phyloP scores from a whole-genome alignment of 2,113 vertebrate species.

The Collichthys lucidus region DNA sequence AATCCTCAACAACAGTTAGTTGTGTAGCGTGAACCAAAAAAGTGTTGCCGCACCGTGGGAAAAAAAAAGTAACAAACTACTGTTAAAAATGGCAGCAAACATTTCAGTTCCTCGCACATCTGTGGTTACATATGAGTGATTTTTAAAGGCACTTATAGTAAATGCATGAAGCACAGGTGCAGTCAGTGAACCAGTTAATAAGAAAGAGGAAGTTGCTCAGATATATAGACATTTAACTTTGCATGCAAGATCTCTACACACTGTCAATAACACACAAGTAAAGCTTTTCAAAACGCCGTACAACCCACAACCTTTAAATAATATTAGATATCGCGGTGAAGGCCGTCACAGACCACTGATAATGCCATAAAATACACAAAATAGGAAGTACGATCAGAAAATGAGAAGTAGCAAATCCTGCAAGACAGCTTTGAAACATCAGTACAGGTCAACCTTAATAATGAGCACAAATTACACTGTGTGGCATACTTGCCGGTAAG shows the following conservation, averaged over 20 bases:
- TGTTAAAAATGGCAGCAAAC: conserved; percentile 9
- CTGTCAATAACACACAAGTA: neutral
- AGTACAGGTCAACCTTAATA: neutral
- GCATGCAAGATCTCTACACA: neutral
- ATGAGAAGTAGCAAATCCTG: neutral
- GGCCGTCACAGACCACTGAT: neutral
- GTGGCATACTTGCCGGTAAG: no score
- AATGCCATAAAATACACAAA: neutral
- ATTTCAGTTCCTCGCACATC: conserved; percentile 24
- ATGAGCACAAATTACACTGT: no score
- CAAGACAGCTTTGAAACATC: neutral
- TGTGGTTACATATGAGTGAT: neutral
- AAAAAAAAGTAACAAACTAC: neutral
- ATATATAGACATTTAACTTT: neutral
- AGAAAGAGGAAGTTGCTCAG: conserved; percentile 15
- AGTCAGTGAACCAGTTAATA: conserved; percentile 16
- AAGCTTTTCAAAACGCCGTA: neutral
- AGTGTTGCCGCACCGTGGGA: neutral
- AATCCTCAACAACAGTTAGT: conserved; percentile 22
- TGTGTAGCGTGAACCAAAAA: neutral
- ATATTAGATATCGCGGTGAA: neutral
- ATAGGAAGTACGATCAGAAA: neutral
- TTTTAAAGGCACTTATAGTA: neutral
- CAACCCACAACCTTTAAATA: neutral
- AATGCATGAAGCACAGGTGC: conserved; percentile 25